phyloP scores from a whole-genome alignment of 2,888 invertebrate genomes.

The Nomada lathburiana region DNA sequence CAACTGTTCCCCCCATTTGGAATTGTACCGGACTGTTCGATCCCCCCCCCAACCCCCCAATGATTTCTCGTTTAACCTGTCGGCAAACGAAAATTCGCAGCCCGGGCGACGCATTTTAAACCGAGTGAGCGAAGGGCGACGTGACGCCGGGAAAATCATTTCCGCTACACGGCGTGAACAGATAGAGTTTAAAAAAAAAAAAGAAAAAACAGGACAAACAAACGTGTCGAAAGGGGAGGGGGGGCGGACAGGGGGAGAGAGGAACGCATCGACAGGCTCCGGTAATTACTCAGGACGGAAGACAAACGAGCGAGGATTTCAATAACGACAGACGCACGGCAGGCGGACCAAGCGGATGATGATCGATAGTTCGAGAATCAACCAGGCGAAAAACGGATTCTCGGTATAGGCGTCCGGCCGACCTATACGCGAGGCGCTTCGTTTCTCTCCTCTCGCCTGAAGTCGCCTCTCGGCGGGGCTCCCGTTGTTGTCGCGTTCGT shows the following conservation, averaged over 20 bases:
- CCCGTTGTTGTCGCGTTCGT: constrained; percentile 45
- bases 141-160: not conserved
- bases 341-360: constrained; percentile 33
- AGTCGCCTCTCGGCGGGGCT: constrained; percentile 9
- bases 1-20: constrained; percentile 33
- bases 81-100: no score
- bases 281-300: constrained; percentile 62
- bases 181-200: not conserved
- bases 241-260: not conserved
- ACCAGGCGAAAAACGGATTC: constrained; percentile 34
- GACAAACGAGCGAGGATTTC: constrained; percentile 61
- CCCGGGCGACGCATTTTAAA: no score
- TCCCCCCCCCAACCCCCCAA: no score
- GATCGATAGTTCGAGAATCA: constrained; percentile 57
- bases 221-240: not conserved
- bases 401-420: constrained; percentile 24
- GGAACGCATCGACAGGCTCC: constrained; percentile 17
- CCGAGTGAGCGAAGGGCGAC: no score
- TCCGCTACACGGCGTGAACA: not conserved
- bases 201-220: no score
- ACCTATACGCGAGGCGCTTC: no score
- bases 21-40: constrained; percentile 7
- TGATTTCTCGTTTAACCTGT: no score
- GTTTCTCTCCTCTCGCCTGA: no score
- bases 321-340: constrained; percentile 50